Base-by-base conservation (phyloP, 1,140 invertebrate species). In the Cephus cinctus region DNA sequence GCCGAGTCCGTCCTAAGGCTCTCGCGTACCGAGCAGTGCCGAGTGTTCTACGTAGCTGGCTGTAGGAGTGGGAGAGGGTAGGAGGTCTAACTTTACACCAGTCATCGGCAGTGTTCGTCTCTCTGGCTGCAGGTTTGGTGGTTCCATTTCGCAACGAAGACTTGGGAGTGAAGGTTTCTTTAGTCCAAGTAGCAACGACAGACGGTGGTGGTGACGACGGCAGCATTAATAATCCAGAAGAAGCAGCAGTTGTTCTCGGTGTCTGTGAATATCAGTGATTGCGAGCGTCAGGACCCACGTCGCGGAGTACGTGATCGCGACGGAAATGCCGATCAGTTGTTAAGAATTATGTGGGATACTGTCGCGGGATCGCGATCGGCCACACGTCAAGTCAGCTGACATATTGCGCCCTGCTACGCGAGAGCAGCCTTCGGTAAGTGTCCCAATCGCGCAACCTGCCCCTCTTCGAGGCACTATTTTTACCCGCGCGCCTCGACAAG, bases 321-420 rank as follows among this genome's bases (percentile, higher is more conserved):
- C 41, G 35, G 43, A 38, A 44, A 42, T 36, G 39, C 22, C 52
- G 50, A 50, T 65, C 58, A 44, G 50, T 43, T 42, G 50, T 53
- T 63, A 55, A 63, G 52, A 75, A 76, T 73, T 76, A 76, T 76
- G 73, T 76, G 65, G 73, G 59, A 72, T 75, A 68, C 61, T 71
- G 66, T 51, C 55, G 65, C 68, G 61, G 56, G 56, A 71, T 68
- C 69, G 59, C 66, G 59, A 69, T 69, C 71, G 64, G 70, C 70
- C 63, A 69, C 69, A 69, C 69, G 70, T 75, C 72, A 73, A 75
- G 69, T 76, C 73, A 76, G 73, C 73, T 76, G 73, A 76, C 73
- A 76, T 76, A 76, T 76, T 76, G 72, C 71, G 72, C 70, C 62
- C 71, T 72, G 72, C 69, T 76, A 72, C 72, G 72, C 66, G 67